Evolutionary conservation across 2,888 invertebrate species (phyloP), one percentile per base, ranked within the genome.

Genomic region (Brachypalpus laphriformis): DNA sequence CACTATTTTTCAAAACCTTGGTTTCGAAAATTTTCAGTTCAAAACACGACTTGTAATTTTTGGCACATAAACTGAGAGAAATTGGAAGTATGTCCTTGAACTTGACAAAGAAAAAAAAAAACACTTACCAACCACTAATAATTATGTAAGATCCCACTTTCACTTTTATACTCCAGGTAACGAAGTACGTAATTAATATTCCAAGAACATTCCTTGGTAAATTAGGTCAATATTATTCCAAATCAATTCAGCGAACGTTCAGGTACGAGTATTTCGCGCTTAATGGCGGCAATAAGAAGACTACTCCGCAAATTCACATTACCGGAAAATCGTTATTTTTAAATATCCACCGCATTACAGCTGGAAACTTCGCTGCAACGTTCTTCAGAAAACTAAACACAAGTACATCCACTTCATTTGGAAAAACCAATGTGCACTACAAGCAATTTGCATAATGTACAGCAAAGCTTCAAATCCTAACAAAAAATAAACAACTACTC

Each of bases 321-420:
- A 61, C 54, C 51, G 72, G 77, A 72, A 75, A 72, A 66, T 68
- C 72, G 49, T 77, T 77, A 77, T 54, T 82, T 77, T 25, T 25
- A 59, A 65, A 51, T 11, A 16, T 20, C 4, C 40, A 11, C 31
- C 45, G 11, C 31, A 51, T 45, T n/a, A 34, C 6, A 47, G 6
- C 9, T 18, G 20, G 31, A 59, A 40, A 63, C 14, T 14, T 31
- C 56, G 16, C 45, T 42, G 31, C 65, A 66, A 57, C 59, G 54
- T 61, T 54, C 75, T 31, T 63, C 22, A 9, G 3, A 57, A 66
- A 59, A 72, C 77, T 82, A 61, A 82, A 77, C 54, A 61, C 45
- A 61, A 61, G 47, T 66, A 31, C 57, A 37, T 34, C 34, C 61
- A 45, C 42, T 54, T 20, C 34, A 25, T 22, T 54, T 25, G 72